Evolutionary conservation across 2,113 vertebrate genomes (phyloP), one percentile per base, ranked within the genome.

Genomic region (Callaeas wilsoni): DNA sequence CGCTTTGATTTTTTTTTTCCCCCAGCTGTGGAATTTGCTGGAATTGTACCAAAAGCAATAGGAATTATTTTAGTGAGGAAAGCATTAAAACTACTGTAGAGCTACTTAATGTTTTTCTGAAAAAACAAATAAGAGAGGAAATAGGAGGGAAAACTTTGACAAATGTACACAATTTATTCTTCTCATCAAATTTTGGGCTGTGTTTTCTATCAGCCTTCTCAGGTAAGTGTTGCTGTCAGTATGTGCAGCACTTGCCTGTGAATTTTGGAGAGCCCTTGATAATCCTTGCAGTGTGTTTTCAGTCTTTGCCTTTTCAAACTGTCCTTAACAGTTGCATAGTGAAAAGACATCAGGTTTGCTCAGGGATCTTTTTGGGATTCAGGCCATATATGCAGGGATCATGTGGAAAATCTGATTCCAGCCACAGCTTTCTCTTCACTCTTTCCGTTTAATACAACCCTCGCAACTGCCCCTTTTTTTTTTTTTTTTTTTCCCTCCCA

Each of bases 61-160:
- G 27, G 53, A 91, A 89, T 75, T 49, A 55, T 68, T 89, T 89
- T 18, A 70, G 39, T n/a, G 69, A 63, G 56, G 21, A 86, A 86
- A 67, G 12, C 30, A 49, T 65, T 84, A 41, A 27, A 89, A 53
- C 52, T 87, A 26, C 53, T 68, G 5, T 32, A 60, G 6, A 56
- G 26, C 37, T 37, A 47, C 44, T 67, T 30, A 30, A 49, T 53
- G 7, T 11, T 87, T 92, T 87, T 84, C 57, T 87, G 69, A 63
- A 47, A 81, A 87, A 81, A 69, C 19, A 75, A 67, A 27, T 47
- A 37, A 8, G 35, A 41, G 16, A 37, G 8, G 15, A 76, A 41
- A 21, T 55, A 78, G 74, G 57, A 89, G 56, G 57, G 22, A 30
- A 52, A 81, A 67, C 11, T 59, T 63, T 11, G 41, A 39, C 6